Base-by-base conservation (phyloP, 30 jellyfish, hydroid and myxozoan genomes). In the Pseudorhiza aurosa region DNA sequence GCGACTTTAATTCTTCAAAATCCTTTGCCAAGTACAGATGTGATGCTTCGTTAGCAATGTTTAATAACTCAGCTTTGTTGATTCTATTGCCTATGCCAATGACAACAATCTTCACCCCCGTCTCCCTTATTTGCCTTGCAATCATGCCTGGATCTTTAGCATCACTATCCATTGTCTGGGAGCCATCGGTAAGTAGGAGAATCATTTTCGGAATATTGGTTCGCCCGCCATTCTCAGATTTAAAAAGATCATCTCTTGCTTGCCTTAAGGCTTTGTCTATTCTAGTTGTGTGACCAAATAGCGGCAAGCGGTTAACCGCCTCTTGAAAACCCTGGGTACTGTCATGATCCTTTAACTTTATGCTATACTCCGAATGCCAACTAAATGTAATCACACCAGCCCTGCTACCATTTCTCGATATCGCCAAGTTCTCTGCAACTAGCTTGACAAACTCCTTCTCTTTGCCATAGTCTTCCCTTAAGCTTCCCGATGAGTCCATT, bases 361-460 rank as follows among this genome's bases (percentile, higher is more conserved):
- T 65, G 40, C 92, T 89, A 75, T 19, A 88, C 82, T 89, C 95
- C 39, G 97, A 85, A 70, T 63, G 47, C 74, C 68, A 81, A 44
- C 97, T 89, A 88, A 89, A 89, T 14, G 92, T 81, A 39, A 89
- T 62, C 11, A 89, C 87, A 24, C 97, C 97, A 1, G 88, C 97
- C 33, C 97, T 74, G 72, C 92, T 68, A 8, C 97, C 97, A 42
- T 65, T 31, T 24, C 31, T 68, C 46, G 90, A 70, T 15, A 89
- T 46, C 25, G 64, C 88, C 37, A 89, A 82, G 26, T 74, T 37
- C 55, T 75, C 85, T 21, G 97, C 95, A 58, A 89, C 63, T 29
- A 22, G 33, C 45, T 89, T 89, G 46, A 89, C 90, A 60, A 89
- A 89, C 77, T 65, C 87, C 81, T 89, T 89, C 87, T 89, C 97